Conservation (phyloP, 2,113 vertebrate genomes). For the Nestor notabilis region DNA sequence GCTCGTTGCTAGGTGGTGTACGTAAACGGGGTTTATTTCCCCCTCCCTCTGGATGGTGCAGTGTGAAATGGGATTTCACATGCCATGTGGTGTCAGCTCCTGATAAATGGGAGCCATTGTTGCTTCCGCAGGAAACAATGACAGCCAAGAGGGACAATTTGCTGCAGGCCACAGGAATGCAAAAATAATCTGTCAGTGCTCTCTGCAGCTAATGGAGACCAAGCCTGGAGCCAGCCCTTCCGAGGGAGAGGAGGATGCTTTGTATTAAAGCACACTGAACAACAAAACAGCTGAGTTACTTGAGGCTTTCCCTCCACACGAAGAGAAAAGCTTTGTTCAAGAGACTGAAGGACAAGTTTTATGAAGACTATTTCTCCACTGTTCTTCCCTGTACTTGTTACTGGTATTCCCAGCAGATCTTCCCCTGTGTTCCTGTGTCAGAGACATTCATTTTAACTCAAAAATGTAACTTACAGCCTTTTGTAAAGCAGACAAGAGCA, state of each 20-base stretch:
- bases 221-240: background rate
- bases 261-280: background rate
- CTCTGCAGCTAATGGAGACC: constrained; percentile 23
- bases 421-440: background rate
- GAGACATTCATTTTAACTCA: background rate
- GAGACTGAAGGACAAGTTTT: background rate
- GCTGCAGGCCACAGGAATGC: constrained; percentile 43
- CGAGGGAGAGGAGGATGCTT: background rate
- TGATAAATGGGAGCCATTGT: constrained; percentile 56
- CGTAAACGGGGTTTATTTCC: background rate
- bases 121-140: constrained; percentile 57
- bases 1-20: background rate
- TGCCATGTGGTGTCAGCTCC: constrained; percentile 1
- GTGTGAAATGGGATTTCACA: background rate
- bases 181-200: constrained; percentile 16
- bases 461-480: background rate
- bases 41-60: background rate
- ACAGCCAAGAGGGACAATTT: constrained; percentile 52
- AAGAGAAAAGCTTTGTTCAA: background rate
- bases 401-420: background rate
- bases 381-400: background rate
- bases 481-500: background rate
- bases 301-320: background rate
- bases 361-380: background rate
- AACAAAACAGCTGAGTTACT: background rate